Conservation (phyloP, 1,140 invertebrate genomes). For the Rhagoletis pomonella region DNA sequence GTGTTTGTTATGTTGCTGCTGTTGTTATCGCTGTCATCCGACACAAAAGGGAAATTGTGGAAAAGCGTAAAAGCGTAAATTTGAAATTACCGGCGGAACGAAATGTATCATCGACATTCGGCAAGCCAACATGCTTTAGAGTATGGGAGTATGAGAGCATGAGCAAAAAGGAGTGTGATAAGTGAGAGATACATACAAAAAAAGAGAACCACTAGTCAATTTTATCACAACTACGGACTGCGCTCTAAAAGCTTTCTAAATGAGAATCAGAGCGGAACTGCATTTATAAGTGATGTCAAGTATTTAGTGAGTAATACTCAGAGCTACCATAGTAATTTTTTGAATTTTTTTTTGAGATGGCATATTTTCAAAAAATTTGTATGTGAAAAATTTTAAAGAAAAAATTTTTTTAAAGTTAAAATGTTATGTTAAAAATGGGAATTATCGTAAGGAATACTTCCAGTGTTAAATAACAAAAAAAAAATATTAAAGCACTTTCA, state of each 20-base stretch:
- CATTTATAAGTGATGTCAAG: background rate
- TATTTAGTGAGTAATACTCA: background rate
- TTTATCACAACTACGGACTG: background rate
- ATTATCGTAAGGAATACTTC: no score
- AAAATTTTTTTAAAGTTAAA: no score
- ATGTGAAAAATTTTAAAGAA: no score
- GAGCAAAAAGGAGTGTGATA: background rate
- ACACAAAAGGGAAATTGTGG: slow-evolving; percentile 49
- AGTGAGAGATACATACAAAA: background rate
- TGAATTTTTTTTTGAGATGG: no score
- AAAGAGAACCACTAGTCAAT: no score
- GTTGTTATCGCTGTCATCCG: slow-evolving; percentile 17
- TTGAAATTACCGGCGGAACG: slow-evolving; percentile 43
- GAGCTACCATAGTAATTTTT: no score
- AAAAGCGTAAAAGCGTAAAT: slow-evolving; percentile 49
- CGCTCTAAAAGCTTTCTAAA: slow-evolving; percentile 19
- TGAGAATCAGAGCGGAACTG: slow-evolving; percentile 25
- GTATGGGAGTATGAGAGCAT: background rate
- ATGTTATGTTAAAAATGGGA: no score
- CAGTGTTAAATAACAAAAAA: no score
- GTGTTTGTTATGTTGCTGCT: background rate
- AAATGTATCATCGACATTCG: slow-evolving; percentile 42
- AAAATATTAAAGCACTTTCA: no score
- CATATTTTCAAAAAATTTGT: no score
- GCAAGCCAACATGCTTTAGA: background rate